Conservation (phyloP, 2,113 vertebrate species). For the Galeopterus variegatus region DNA sequence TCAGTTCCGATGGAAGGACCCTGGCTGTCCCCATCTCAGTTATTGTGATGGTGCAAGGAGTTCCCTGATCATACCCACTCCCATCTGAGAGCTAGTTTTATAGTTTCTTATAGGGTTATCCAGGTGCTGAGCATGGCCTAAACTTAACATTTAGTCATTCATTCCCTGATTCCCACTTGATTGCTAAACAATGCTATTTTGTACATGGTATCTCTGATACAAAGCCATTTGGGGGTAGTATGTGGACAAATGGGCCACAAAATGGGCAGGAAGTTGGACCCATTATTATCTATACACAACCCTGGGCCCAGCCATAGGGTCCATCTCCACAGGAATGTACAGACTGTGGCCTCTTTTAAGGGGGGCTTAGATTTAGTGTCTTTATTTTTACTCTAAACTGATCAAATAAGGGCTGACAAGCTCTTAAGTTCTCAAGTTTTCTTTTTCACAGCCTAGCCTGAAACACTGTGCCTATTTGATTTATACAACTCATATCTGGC, state of each 20-base stretch:
- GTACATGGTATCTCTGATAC: background rate
- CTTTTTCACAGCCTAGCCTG: slow-evolving; percentile 65
- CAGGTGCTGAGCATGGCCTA: background rate
- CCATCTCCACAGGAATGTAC: background rate
- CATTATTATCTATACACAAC: background rate
- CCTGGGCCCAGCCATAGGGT: background rate
- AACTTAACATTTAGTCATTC: background rate
- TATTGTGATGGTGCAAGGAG: background rate
- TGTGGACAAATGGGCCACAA: background rate
- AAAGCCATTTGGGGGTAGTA: background rate
- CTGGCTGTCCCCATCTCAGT: background rate
- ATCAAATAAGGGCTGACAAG: slow-evolving; percentile 54
- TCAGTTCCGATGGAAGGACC: background rate
- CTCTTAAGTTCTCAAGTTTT: slow-evolving; percentile 72
- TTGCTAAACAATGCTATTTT: background rate
- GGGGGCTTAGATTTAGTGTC: background rate
- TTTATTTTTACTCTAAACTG: slow-evolving; percentile 48
- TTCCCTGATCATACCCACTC: background rate
- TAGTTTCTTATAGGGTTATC: background rate
- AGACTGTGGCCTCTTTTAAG: background rate
- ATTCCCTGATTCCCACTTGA: background rate
- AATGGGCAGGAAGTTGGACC: background rate
- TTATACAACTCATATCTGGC: slow-evolving; percentile 56
- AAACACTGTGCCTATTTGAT: slow-evolving; percentile 62
- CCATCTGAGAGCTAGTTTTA: background rate